Evolutionary conservation across 1,140 invertebrate species (phyloP).

Genomic region (Heliothis subflexa): DNA sequence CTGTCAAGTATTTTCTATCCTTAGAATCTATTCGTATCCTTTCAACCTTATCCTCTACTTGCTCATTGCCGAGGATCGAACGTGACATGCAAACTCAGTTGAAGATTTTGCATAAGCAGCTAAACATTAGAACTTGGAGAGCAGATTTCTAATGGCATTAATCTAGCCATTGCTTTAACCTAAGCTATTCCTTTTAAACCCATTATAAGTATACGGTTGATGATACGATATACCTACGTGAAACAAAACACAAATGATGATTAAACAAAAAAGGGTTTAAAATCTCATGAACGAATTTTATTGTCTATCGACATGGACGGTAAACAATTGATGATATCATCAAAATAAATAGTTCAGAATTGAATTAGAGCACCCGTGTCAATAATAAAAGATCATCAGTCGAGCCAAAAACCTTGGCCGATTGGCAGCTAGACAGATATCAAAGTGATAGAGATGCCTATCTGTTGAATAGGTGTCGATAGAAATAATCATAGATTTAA

Average conservation of each 20-base stretch:
- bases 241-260: too few species aligned
- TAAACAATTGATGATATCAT: slow-evolving; percentile 36
- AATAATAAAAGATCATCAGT: slow-evolving; percentile 22
- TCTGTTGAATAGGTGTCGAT: neutral
- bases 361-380: slow-evolving; percentile 21
- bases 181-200: too few species aligned
- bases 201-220: too few species aligned
- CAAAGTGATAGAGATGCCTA: slow-evolving; percentile 17
- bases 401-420: slow-evolving; percentile 52
- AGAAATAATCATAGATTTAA: slow-evolving; percentile 26
- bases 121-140: too few species aligned
- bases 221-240: too few species aligned
- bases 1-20: too few species aligned
- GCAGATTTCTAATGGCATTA: too few species aligned
- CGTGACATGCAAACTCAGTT: neutral
- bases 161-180: too few species aligned
- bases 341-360: slow-evolving; percentile 1
- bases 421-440: slow-evolving; percentile 40
- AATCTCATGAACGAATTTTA: neutral
- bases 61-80: neutral
- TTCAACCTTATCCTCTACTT: neutral
- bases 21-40: neutral
- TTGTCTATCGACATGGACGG: neutral
- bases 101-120: neutral
- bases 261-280: too few species aligned